Base-by-base conservation (phyloP, 2,888 invertebrate species). In the Himalopsyche tibetana region DNA sequence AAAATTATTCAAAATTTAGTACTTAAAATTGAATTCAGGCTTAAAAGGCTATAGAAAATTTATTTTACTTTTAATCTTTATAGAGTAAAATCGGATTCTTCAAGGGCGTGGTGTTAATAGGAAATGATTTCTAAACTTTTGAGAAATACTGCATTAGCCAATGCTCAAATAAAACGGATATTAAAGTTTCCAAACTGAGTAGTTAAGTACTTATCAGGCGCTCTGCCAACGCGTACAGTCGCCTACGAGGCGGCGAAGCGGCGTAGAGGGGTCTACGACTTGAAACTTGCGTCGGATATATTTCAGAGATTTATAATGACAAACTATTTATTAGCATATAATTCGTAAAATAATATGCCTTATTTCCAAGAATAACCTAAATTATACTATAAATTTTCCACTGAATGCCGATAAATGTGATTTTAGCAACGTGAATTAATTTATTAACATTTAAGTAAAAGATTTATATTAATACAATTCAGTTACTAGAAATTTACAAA, bases 161-260 rank as follows among this genome's bases (percentile, higher is more conserved):
- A 80, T 83, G 56, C 82, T 83, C 82, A 83, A 86, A 86, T 83
- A 86, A 83, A 86, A 86, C 83, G 80, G 83, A 86, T 86, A 86
- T 86, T 82, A 86, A 86, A 86, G 83, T 86, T 86, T 82, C 51
- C 55, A 86, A 86, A 86, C 80, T 79, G 85, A 74, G 55, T 56
- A 86, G 85, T 83, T 80, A 86, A 86, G 83, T 74, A 83, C 85
- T 86, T 86, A 83, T 86, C 63, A 63, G 63, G 63, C 63, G 19
- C 63, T 63, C 63, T 63, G 63, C 82, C 63, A 40, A 51, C 55
- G 42, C 79, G 51, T 36, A 80, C 42, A 45, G 55, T 56, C 74
- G 83, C 79, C 79, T 28, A 42, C 40, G 45, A 42, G 51, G 12
- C 79, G 74, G 19, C 28, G 63, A 19, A 63, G 63, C 63, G 63